Evolutionary conservation across 2,888 invertebrate genomes (phyloP).

Genomic region (Leptopilina drosophilae): DNA sequence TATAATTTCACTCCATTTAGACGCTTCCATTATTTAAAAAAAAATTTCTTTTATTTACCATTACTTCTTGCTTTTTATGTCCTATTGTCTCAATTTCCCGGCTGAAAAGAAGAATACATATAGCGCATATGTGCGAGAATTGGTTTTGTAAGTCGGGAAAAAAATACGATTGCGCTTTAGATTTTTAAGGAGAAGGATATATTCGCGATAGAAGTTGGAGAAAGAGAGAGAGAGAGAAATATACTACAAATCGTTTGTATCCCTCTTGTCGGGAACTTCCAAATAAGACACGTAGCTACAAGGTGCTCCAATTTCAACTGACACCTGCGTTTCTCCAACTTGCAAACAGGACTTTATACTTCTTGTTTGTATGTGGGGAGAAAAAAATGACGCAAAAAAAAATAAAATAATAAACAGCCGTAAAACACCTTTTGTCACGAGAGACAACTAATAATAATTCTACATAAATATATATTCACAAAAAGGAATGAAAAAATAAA

Average conservation of each 20-base stretch:
- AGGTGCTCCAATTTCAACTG: conserved; percentile 73
- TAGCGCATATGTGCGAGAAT: too few species aligned
- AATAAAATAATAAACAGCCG: background rate
- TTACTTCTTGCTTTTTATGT: too few species aligned
- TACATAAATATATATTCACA: too few species aligned
- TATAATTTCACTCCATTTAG: too few species aligned
- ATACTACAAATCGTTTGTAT: conserved; percentile 68
- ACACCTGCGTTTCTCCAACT: conserved; percentile 70
- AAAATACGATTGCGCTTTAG: background rate
- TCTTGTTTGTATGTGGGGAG: background rate
- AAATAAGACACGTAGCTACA: conserved; percentile 70
- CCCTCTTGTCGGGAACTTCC: conserved; percentile 63
- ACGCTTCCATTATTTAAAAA: too few species aligned
- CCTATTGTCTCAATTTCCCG: too few species aligned
- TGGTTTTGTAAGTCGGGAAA: background rate
- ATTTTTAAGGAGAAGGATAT: background rate
- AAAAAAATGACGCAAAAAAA: conserved; percentile 1
- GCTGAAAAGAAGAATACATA: too few species aligned
- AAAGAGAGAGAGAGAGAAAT: conserved; percentile 17
- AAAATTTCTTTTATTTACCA: too few species aligned
- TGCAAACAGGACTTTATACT: conserved; percentile 25
- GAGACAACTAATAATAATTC: conserved; percentile 22
- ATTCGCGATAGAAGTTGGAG: background rate
- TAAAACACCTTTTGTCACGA: conserved; percentile 28
- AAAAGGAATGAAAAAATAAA: background rate